These are phyloP conservation scores for Bombyx mori DNA, from an alignment of 1,140 invertebrate species.

Conservation along the genomic window DNA sequence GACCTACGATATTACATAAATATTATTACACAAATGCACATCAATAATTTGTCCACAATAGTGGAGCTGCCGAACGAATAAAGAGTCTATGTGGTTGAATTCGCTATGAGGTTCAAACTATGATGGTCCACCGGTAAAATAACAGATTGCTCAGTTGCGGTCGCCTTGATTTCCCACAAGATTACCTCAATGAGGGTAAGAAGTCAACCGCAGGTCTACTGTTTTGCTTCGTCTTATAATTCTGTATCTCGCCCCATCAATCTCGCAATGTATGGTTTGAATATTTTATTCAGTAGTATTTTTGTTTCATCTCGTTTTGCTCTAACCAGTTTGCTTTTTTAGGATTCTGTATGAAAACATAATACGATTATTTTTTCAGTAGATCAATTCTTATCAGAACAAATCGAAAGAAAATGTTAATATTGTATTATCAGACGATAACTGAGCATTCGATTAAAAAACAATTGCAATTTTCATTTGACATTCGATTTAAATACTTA, in stretches of 20 bases:
- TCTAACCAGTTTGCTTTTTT: conserved; percentile 1
- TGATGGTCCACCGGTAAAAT: conserved; percentile 30
- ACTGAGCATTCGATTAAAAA: background rate
- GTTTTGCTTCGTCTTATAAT: conserved; percentile 36
- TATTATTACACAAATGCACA: conserved; percentile 8
- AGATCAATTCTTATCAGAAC: background rate
- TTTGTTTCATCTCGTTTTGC: conserved; percentile 1
- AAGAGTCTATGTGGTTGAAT: conserved; percentile 6
- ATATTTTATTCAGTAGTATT: conserved; percentile 21
- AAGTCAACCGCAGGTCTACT: conserved; percentile 36
- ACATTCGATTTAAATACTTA: background rate
- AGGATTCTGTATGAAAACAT: conserved; percentile 3
- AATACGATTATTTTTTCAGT: too few relatives aligned
- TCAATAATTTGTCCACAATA: conserved; percentile 16
- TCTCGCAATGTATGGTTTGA: conserved; percentile 25
- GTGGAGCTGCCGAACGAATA: conserved; percentile 9
- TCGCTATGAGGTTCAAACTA: conserved; percentile 19
- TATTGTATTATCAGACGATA: background rate
- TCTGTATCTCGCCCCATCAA: conserved; percentile 36
- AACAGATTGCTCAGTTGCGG: conserved; percentile 42
- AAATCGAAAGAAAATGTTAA: conserved; percentile 1
- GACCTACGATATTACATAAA: background rate
- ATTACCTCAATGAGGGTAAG: conserved; percentile 50
- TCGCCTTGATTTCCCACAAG: conserved; percentile 58
- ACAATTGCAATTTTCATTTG: background rate